Evolutionary conservation across 2,888 invertebrate genomes (phyloP), one percentile per base, ranked within the genome.

Genomic region (Kuschelorhynchus macadamiae): DNA sequence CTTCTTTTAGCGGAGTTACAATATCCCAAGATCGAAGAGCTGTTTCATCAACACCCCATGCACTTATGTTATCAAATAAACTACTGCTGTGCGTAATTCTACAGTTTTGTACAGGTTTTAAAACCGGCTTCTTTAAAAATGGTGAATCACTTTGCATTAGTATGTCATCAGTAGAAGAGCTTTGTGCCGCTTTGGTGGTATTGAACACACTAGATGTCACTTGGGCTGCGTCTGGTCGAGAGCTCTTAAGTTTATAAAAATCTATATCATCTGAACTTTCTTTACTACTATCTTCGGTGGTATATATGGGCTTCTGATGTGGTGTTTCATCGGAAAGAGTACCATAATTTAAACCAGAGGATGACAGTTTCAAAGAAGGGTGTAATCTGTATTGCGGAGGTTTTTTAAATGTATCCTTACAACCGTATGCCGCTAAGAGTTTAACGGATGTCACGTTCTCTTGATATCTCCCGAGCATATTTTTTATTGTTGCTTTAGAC

Each of bases 401-500:
- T 41, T 74, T 74, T 63, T 80, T 74, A 9, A 70, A 46, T 20
- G 72, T 73, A 65, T 79, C 79, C 14, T 44, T 49, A 16, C 77
- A 66, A 44, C 72, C 76, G 55, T 77, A 79, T 1, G 75, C 74
- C 12, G 64, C 62, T 12, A 79, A 63, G 11, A 79, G 71, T 63
- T 78, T 78, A n/a, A 70, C 57, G 0, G 85, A 84, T 7, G 85
- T 88, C 11, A 88, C 77, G 61, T 79, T 78, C 53, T 76, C 79
- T n/a, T 81, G 78, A 60, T 81, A 83, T 4, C 80, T 73, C 2
- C 75, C 76, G 4, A 79, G 75, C 92, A 93, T 94, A 20, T 84
- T 82, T 73, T 85, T 84, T 21, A 97, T 92, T 65, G 83, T 86
- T 0, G 85, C 81, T 62, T 86, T 83, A 0, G 91, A 86, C 0